A percentile compares a stretch with the other conserved stretches of the same genome.
Conservation (phyloP, 2,888 invertebrate species). For the Trichacis sp. region DNA sequence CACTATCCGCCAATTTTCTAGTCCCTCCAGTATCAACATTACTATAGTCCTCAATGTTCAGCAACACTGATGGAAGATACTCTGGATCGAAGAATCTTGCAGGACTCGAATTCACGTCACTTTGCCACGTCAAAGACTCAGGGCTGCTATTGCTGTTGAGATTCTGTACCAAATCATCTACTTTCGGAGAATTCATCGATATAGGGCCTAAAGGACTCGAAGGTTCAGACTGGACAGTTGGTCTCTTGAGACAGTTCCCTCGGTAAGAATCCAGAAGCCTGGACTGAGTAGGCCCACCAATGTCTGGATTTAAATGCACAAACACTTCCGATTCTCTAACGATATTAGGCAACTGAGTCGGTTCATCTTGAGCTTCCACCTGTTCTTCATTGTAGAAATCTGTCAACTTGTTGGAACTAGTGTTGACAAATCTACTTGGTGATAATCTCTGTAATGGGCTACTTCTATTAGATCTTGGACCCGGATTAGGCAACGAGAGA, state of each 20-base stretch:
- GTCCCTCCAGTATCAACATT: constrained; percentile 16
- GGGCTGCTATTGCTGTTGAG: constrained; percentile 6
- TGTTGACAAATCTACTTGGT: constrained; percentile 47
- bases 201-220: constrained; percentile 61
- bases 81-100: constrained; percentile 56
- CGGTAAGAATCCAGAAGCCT: constrained; percentile 47
- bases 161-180: background rate
- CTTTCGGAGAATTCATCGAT: constrained; percentile 45
- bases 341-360: constrained; percentile 30
- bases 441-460: constrained; percentile 44
- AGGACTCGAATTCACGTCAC: constrained; percentile 42
- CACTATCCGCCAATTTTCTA: background rate
- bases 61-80: constrained; percentile 54
- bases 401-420: constrained; percentile 56
- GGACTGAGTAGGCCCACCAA: constrained; percentile 39
- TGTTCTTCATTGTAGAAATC: constrained; percentile 45
- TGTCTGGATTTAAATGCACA: constrained; percentile 53
- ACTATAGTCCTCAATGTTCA: constrained; percentile 59
- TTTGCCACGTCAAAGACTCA: constrained; percentile 5
- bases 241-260: constrained; percentile 52
- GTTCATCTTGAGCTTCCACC: constrained; percentile 24
- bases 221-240: constrained; percentile 61
- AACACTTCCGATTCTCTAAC: constrained; percentile 45
- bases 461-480: constrained; percentile 24
- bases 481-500: constrained; percentile 45